Conservation (phyloP, 92 coral and sea anemone species). For the Metridium senile region DNA sequence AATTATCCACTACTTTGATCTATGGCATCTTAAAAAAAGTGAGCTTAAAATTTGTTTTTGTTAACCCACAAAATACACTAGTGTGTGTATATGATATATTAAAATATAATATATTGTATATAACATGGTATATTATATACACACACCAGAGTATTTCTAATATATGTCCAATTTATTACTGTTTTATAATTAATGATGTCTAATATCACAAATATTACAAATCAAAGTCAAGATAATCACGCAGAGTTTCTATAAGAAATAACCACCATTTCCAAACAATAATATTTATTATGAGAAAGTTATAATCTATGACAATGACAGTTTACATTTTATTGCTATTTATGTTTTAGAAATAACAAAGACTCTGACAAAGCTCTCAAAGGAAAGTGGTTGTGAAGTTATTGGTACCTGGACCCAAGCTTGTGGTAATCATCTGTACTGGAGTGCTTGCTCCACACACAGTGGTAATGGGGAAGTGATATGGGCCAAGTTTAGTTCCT, state of each 20-base stretch:
- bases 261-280: not conserved
- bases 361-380: not conserved
- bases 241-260: too few species aligned
- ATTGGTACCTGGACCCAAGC: constrained; percentile 4
- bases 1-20: constrained; percentile 47
- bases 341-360: constrained; percentile 10
- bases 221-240: too few species aligned
- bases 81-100: not conserved
- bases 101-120: not conserved
- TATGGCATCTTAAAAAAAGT: constrained; percentile 37
- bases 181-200: too few species aligned
- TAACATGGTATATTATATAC: too few species aligned
- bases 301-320: too few species aligned
- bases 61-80: not conserved
- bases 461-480: constrained; percentile 63
- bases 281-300: not conserved
- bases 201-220: too few species aligned
- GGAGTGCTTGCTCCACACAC: constrained; percentile 64
- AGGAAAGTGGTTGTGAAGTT: not conserved
- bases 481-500: constrained; percentile 68
- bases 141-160: too few species aligned
- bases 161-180: too few species aligned
- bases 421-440: constrained; percentile 52
- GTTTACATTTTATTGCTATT: not conserved
- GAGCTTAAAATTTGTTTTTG: not conserved